Evolutionary conservation across 2,113 vertebrate species (phyloP), one percentile per base, ranked within the genome.

Genomic region (Rhinogobius similis): DNA sequence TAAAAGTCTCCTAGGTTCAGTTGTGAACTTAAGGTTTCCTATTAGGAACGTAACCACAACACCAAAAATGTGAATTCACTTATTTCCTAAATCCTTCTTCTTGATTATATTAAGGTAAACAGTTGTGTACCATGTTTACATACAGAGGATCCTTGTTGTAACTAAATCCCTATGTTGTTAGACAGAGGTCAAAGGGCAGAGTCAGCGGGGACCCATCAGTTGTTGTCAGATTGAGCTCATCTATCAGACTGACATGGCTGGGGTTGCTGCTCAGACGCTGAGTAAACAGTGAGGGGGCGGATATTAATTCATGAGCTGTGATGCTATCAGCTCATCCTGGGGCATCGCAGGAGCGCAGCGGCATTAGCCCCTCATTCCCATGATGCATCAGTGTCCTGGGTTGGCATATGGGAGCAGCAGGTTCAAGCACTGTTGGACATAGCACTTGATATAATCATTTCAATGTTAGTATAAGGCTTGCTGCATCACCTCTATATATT

Each of bases 251-350:
- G 76, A 84, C 76, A 72, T 70, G 61, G 27, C 55, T 70, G 46
- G 4, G 52, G 66, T 32, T 13, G 67, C 41, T 29, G 46, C 67
- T 65, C 21, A 77, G 67, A 67, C 62, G 48, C 63, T 48, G 65
- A 71, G 70, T 56, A n/a, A 55, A 67, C 64, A 72, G 16, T n/a
- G 55, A 70, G 56, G 77, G 65, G 77, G 75, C 16, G 61, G 77
- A 80, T 67, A 41, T 68, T 27, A 70, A 77, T 76, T 78, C 78
- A 82, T 82, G 76, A 77, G 53, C 76, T 78, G 52, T 84, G 74
- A 86, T 86, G 72, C 68, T 46, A 90, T 90, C 87, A 82, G 75
- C 81, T 81, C 53, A 68, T 78, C 74, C 65, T 76, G 78, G 78
- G 67, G 70, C 78, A 78, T 20, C 5, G 23, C 65, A 18, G 62